phyloP scores from a whole-genome alignment of 2,888 invertebrate genomes.

The Drosophila crucigera region DNA sequence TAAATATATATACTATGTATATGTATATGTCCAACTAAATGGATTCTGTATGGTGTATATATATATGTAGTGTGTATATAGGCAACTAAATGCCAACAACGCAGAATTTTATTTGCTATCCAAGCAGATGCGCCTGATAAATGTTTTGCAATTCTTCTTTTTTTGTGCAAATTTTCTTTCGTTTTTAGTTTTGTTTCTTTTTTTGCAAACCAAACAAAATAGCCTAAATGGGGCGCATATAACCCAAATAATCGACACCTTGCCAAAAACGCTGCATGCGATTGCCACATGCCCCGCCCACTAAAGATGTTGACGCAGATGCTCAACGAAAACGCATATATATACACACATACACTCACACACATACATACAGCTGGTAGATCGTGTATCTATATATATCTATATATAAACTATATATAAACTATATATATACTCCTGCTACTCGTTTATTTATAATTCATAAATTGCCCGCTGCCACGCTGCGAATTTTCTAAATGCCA shows the following conservation, averaged over 20 bases:
- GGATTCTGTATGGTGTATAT: conserved; percentile 4
- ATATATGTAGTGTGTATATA: background rate
- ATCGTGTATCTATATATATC: conserved; percentile 45
- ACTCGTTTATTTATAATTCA: conserved; percentile 69
- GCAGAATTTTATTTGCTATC: conserved; percentile 67
- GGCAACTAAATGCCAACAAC: conserved; percentile 69
- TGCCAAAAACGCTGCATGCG: conserved; percentile 68
- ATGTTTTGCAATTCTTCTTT: conserved; percentile 37
- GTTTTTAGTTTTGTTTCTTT: conserved; percentile 13
- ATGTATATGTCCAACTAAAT: conserved; percentile 15
- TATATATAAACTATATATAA: conserved; percentile 21
- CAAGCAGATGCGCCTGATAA: conserved; percentile 58
- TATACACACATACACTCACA: conserved; percentile 14
- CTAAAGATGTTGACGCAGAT: conserved; percentile 64
- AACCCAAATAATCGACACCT: conserved; percentile 40
- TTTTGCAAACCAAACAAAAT: conserved; percentile 50
- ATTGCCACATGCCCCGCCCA: conserved; percentile 67
- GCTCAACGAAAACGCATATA: conserved; percentile 18
- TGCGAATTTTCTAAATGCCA: conserved; percentile 47
- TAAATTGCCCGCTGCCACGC: conserved; percentile 37
- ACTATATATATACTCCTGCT: conserved; percentile 33
- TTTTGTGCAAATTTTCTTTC: conserved; percentile 9
- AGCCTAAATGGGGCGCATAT: conserved; percentile 61
- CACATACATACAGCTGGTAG: conserved; percentile 9
- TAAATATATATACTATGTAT: background rate